These are phyloP conservation scores for Channa argus DNA, from an alignment of 2,113 vertebrate genomes.

Conservation along the genomic window DNA sequence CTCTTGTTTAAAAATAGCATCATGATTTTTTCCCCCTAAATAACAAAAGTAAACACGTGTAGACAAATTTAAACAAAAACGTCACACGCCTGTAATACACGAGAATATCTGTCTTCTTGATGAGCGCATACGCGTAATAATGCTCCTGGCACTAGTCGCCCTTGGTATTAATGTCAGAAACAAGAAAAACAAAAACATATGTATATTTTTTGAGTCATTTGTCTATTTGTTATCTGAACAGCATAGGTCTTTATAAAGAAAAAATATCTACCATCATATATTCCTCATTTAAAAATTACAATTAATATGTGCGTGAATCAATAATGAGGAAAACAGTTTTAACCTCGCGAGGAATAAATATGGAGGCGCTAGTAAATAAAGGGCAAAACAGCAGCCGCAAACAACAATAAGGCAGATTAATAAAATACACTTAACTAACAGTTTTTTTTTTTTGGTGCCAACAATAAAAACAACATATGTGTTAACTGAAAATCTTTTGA, in stretches of 20 bases:
- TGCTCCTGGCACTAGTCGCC: neutral
- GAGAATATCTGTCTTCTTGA: neutral
- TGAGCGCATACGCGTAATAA: neutral
- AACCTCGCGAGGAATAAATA: constrained; percentile 3
- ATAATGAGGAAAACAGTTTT: neutral
- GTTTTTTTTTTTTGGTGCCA: neutral
- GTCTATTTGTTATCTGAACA: neutral
- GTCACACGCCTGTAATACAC: neutral
- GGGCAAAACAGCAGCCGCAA: neutral
- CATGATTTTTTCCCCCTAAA: neutral
- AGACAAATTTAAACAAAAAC: constrained; percentile 8
- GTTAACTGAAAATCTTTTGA: constrained; percentile 9
- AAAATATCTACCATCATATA: neutral
- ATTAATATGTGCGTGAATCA: neutral
- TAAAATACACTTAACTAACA: neutral
- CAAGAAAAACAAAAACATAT: neutral
- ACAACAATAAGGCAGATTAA: neutral
- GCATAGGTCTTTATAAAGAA: neutral
- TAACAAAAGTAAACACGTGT: constrained; percentile 2
- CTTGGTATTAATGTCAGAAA: neutral
- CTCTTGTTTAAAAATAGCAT: neutral
- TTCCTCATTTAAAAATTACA: neutral
- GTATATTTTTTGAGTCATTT: neutral
- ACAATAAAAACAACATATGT: constrained; percentile 6
- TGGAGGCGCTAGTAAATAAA: neutral